Evolutionary conservation across 1,140 invertebrate species (phyloP), one percentile per base, ranked within the genome.

Genomic region (Lineus longissimus): DNA sequence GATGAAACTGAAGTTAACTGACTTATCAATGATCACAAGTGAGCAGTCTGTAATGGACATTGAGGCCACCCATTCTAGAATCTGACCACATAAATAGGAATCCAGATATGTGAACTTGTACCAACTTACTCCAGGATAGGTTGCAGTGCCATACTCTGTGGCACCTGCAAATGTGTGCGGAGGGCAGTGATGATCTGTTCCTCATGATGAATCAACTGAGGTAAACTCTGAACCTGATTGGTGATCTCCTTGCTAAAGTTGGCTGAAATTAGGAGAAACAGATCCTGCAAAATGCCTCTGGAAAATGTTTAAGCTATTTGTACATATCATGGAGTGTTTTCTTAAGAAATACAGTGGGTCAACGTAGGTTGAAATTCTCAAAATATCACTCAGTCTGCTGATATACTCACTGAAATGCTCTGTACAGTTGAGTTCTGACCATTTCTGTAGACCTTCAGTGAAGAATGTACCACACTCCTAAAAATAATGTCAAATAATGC

Each of bases 341-440:
- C n/a, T n/a, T n/a, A n/a, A n/a, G n/a, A n/a, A n/a, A n/a, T n/a
- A n/a, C n/a, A n/a, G n/a, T n/a, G n/a, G n/a, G n/a, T n/a, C n/a
- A n/a, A n/a, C n/a, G n/a, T n/a, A n/a, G n/a, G n/a, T n/a, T n/a
- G n/a, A n/a, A n/a, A n/a, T n/a, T n/a, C n/a, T n/a, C n/a, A n/a
- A n/a, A n/a, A n/a, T n/a, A n/a, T n/a, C n/a, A n/a, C n/a, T n/a
- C n/a, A n/a, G n/a, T n/a, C n/a, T n/a, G n/a, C n/a, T n/a, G n/a
- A n/a, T n/a, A n/a, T 19, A 70, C 68, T 73, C 70, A 81, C 86
- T 85, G 82, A 89, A 97, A 73, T 89, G 88, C 70, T 92, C 86
- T 1, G 92, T 91, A 59, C 91, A 86, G 81, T 95, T 94, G 23
- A 94, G 83, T 40, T 88, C 87, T 72, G 86, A 87, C 93, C 93